These are phyloP conservation scores for Copidosoma aretas DNA, from an alignment of 2,888 invertebrate species.

Conservation along the genomic window DNA sequence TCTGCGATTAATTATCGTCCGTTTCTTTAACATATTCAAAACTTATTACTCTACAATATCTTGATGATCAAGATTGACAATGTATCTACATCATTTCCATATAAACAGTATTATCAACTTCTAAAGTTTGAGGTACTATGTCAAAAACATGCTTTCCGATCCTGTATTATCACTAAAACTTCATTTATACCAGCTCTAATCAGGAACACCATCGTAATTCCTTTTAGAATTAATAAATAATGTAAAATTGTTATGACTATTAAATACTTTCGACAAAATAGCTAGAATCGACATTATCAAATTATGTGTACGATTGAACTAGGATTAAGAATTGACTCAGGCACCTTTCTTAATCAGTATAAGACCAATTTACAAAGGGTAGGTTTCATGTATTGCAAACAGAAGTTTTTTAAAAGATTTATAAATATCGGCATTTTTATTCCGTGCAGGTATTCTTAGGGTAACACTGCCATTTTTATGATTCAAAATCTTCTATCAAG, in stretches of 20 bases:
- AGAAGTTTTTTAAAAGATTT: conserved; percentile 2
- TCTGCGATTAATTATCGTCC: not conserved
- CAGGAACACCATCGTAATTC: conserved; percentile 12
- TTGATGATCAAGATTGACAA: conserved; percentile 10
- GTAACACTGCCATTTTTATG: conserved; percentile 9
- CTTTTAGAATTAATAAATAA: conserved; percentile 1
- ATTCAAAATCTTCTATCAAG: conserved; percentile 8
- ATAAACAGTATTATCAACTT: not conserved
- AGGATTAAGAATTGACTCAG: not conserved
- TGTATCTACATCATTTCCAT: not conserved
- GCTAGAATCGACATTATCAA: not conserved
- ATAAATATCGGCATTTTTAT: conserved; percentile 1
- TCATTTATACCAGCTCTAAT: conserved; percentile 8
- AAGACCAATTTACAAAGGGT: not conserved
- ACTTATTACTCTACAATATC: conserved; percentile 10
- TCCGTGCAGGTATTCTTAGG: not conserved
- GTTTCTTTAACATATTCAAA: conserved; percentile 15
- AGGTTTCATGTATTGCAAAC: not conserved
- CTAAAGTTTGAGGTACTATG: conserved; percentile 2
- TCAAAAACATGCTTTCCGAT: conserved; percentile 3
- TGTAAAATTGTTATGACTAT: not conserved
- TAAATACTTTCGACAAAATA: not conserved
- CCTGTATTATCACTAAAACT: not conserved
- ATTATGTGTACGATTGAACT: not conserved
- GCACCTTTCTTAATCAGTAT: not conserved